A percentile compares a stretch with the other conserved stretches of the same genome.
phyloP scores from a whole-genome alignment of 2,113 vertebrate genomes.

The Eleginops maclovinus region DNA sequence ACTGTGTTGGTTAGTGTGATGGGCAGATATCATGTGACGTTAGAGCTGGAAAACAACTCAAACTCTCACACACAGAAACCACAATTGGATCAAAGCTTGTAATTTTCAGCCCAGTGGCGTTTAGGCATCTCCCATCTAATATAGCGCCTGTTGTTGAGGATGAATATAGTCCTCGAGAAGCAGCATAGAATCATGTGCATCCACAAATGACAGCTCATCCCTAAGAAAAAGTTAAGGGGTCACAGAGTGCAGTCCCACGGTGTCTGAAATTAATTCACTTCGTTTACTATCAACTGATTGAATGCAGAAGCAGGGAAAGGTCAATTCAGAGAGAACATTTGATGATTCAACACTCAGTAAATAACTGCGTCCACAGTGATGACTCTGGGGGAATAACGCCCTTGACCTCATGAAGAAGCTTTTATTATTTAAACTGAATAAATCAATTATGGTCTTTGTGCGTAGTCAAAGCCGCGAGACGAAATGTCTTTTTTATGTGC shows the following conservation, averaged over 20 bases:
- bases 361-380: constrained; percentile 32
- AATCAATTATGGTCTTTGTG: constrained; percentile 75
- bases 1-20: constrained; percentile 19
- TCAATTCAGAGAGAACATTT: constrained; percentile 42
- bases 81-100: constrained; percentile 71
- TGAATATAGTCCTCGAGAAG: constrained; percentile 55
- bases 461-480: constrained; percentile 56
- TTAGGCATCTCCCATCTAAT: constrained; percentile 61
- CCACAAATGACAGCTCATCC: constrained; percentile 74
- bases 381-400: constrained; percentile 48
- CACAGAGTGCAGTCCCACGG: constrained; percentile 45
- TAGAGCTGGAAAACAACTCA: constrained; percentile 16
- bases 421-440: constrained; percentile 64
- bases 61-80: constrained; percentile 49
- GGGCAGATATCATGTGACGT: constrained; percentile 44
- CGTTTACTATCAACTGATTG: constrained; percentile 32
- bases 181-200: constrained; percentile 65
- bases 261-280: constrained; percentile 32
- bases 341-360: constrained; percentile 58
- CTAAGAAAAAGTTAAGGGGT: constrained; percentile 42
- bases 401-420: constrained; percentile 58
- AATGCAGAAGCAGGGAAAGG: constrained; percentile 39
- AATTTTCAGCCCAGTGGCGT: constrained; percentile 61
- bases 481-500: constrained; percentile 58
- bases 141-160: constrained; percentile 59